Evolutionary conservation across 2,113 vertebrate species (phyloP).

Genomic region (Engraulis encrasicolus): DNA sequence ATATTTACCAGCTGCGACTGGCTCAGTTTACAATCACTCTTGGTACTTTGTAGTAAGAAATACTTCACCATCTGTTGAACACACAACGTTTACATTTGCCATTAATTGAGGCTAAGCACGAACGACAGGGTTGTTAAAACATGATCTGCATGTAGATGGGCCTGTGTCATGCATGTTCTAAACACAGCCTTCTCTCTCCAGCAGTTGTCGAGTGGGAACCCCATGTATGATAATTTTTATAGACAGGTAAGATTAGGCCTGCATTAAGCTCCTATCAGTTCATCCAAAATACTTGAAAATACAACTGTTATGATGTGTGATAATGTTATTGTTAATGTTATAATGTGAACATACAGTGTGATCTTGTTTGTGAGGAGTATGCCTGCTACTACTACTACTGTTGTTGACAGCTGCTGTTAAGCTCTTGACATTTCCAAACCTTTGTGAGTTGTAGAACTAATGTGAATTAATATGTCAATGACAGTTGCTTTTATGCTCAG

Average conservation of each 20-base stretch:
- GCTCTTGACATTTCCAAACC: too few relatives aligned
- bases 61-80: not conserved
- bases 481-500: too few relatives aligned
- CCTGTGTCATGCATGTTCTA: not conserved
- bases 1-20: not conserved
- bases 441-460: too few relatives aligned
- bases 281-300: not conserved
- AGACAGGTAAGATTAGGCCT: conserved; percentile 86
- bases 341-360: too few relatives aligned
- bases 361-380: too few relatives aligned
- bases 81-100: not conserved
- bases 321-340: not conserved
- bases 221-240: conserved; percentile 91
- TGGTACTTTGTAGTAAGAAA: not conserved
- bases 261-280: not conserved
- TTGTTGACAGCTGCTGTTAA: too few relatives aligned
- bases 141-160: not conserved
- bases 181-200: conserved; percentile 45
- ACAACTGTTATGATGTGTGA: not conserved
- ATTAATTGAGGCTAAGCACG: not conserved
- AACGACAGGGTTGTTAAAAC: not conserved
- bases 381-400: too few relatives aligned
- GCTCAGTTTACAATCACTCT: not conserved
- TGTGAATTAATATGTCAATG: not conserved
- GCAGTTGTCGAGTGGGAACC: conserved; percentile 88